A percentile compares a stretch with the other conserved stretches of the same genome.
Conservation (phyloP, 2,797 vertebrate species). For the Vultur gryphus region DNA sequence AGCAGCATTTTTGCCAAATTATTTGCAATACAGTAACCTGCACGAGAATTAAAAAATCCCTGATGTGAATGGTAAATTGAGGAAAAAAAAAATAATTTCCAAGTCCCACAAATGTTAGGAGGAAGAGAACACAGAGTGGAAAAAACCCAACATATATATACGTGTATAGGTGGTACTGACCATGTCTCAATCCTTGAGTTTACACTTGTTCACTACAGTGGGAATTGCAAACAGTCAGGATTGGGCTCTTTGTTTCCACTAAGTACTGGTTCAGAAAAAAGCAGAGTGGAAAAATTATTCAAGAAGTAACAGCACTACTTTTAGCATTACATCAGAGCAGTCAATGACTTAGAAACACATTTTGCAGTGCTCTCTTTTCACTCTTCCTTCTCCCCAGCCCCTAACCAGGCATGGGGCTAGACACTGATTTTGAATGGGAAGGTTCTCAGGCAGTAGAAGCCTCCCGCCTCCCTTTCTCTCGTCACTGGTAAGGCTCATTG, state of each 20-base stretch:
- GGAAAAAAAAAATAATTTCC: not conserved
- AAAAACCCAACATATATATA: rapidly evolving
- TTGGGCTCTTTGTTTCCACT: not conserved
- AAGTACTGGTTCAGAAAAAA: not conserved
- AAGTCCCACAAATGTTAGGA: not conserved
- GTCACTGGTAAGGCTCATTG: not conserved
- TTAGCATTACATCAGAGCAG: not conserved
- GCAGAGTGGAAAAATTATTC: not conserved
- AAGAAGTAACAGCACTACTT: not conserved
- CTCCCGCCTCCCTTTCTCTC: not conserved
- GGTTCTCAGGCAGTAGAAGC: not conserved
- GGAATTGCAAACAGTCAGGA: not conserved
- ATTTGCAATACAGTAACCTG: not conserved
- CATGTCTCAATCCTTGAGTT: not conserved
- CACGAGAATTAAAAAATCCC: not conserved
- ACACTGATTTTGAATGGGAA: not conserved
- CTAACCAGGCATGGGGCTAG: not conserved
- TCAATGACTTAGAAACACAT: not conserved
- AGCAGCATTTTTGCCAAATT: not conserved
- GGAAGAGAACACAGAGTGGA: not conserved
- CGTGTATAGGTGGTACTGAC: not conserved
- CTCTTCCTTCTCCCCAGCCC: not conserved
- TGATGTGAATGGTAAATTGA: not conserved
- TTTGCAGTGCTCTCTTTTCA: not conserved
- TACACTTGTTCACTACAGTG: not conserved